A percentile compares a stretch with the other conserved stretches of the same genome.
phyloP scores from a whole-genome alignment of 2,888 invertebrate species.

The Myopa testacea region DNA sequence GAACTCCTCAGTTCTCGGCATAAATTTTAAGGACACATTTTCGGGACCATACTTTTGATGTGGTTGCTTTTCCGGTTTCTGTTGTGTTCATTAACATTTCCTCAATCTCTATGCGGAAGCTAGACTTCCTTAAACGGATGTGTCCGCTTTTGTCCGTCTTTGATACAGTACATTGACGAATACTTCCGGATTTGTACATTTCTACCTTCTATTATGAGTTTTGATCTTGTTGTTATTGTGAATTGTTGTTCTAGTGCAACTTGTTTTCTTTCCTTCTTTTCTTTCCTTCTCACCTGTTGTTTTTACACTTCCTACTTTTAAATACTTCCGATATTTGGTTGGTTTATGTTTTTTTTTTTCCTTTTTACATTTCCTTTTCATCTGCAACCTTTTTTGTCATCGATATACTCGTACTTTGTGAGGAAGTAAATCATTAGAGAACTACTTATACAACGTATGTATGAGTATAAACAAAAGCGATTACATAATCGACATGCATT shows the following conservation, averaged over 20 bases:
- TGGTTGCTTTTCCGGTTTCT: no score
- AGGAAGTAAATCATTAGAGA: not conserved
- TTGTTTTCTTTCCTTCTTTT: slow-evolving; percentile 21
- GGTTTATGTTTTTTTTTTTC: not conserved
- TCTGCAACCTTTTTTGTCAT: not conserved
- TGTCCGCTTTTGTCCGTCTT: not conserved
- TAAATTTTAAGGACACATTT: not conserved
- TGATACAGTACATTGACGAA: slow-evolving; percentile 37
- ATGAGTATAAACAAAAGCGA: no score
- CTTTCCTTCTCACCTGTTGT: slow-evolving; percentile 40
- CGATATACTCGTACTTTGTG: not conserved
- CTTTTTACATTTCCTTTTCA: not conserved
- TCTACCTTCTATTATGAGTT: slow-evolving; percentile 15
- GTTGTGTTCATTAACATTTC: no score
- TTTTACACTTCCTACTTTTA: slow-evolving; percentile 27
- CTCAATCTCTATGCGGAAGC: not conserved
- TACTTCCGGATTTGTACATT: slow-evolving; percentile 43
- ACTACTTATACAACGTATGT: no score
- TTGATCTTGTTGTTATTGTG: slow-evolving; percentile 43
- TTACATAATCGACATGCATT: no score
- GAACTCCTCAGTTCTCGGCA: no score
- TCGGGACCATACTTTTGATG: not conserved
- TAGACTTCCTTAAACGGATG: slow-evolving; percentile 4
- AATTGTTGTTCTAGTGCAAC: slow-evolving; percentile 41
- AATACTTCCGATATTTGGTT: slow-evolving; percentile 3